Conservation (phyloP, 37 sponge, comb jelly and placozoan species). For the Hormiphora californensis region DNA sequence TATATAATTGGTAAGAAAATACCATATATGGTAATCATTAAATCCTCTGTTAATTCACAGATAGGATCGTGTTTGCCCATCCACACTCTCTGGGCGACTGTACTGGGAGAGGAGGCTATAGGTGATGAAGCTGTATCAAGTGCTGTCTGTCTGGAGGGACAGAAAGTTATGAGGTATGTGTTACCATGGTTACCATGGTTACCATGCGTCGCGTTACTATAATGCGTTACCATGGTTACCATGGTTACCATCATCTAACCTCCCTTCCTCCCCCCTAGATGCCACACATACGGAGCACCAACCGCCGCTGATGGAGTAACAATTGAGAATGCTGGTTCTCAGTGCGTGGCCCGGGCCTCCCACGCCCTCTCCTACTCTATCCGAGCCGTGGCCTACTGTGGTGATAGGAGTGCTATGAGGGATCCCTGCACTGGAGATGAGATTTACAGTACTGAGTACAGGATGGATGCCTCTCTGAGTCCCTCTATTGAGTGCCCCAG, state of each 20-base stretch:
- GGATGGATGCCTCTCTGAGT: neutral
- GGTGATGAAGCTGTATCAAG: neutral
- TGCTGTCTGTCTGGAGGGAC: neutral
- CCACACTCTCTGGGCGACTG: neutral
- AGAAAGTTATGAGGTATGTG: neutral
- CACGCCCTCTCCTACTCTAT: neutral
- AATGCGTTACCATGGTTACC: too few species aligned
- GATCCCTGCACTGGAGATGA: neutral
- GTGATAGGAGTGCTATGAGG: neutral
- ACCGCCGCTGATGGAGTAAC: neutral
- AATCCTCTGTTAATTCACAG: too few species aligned
- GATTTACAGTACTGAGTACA: neutral
- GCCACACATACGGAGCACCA: slow-evolving; percentile 4
- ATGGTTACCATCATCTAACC: too few species aligned
- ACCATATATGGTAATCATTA: too few species aligned
- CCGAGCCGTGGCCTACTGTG: slow-evolving; percentile 6
- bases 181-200: too few species aligned
- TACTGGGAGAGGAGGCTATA: neutral
- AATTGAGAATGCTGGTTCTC: neutral
- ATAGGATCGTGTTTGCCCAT: too few species aligned
- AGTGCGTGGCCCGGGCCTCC: neutral
- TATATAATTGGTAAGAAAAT: too few species aligned
- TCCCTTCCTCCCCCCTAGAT: too few species aligned
- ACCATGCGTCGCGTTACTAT: too few species aligned
- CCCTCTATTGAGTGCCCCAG: neutral